Evolutionary conservation across 2,113 vertebrate genomes (phyloP), one percentile per base, ranked within the genome.

Genomic region (Zosterops pallidus): DNA sequence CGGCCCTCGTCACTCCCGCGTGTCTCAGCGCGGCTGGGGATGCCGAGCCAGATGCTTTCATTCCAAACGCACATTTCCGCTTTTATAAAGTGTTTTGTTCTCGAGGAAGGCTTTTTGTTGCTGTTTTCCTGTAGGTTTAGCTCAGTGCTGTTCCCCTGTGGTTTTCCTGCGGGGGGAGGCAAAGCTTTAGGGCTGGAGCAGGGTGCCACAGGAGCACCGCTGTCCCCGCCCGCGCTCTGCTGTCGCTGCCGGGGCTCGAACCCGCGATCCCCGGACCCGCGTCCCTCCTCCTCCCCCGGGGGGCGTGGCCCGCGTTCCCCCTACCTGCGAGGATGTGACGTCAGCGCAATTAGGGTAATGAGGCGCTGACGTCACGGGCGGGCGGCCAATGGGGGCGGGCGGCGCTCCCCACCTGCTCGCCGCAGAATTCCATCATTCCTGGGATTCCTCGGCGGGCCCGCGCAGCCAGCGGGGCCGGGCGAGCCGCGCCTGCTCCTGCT

Each of bases 371-470:
- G 92, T 98, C 98, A 98, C 81, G 83, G 74, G 9, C 5, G 28
- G 31, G 71, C 80, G 79, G 85, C 99, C 98, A 98, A 99, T 99
- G 96, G 97, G 97, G 68, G 83, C 39, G 49, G 79, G 41, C 41
- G 90, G 92, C 96, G 97, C 95, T 98, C 98, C 98, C 98, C 99
- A 99, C 99, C 99, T 99, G 99, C 99, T 98, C 97, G 98, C 98
- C 98, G 98, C 97, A 96, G 98, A 95, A 98, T 98, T 98, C 98
- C 98, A 97, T 99, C 99, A 99, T 99, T 99, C 99, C 98, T 97
- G 95, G 98, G 98, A 99, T 99, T 99, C 98, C 97, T 98, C 85
- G 84, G 92, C 92, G 85, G 95, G 95, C 94, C 82, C 74, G 96
- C 46, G 83, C 79, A 89, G 84, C 68, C 33, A 68, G 83, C 49